phyloP scores from a whole-genome alignment of 2,888 invertebrate species.

The Resseliella maxima region DNA sequence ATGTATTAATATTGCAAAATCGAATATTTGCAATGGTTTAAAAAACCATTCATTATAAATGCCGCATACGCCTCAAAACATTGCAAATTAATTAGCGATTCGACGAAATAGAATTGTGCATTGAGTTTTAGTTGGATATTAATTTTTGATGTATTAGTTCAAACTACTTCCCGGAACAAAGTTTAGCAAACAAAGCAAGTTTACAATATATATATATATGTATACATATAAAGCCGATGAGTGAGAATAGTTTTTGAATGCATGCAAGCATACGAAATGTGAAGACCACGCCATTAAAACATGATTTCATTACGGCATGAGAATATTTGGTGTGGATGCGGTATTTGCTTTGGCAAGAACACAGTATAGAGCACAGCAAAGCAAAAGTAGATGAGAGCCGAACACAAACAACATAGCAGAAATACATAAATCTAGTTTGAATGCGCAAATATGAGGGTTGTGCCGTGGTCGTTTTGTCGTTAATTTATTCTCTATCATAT shows the following conservation, averaged over 20 bases:
- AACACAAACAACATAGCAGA: neutral
- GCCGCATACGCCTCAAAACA: neutral
- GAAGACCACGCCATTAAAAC: slow-evolving; percentile 53
- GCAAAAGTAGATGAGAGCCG: neutral
- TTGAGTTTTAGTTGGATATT: slow-evolving; percentile 3
- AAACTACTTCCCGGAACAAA: neutral
- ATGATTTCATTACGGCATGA: slow-evolving; percentile 30
- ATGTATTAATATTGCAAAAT: slow-evolving; percentile 20
- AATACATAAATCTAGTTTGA: neutral
- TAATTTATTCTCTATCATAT: slow-evolving; percentile 46
- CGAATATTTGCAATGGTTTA: neutral
- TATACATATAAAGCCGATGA: too few relatives aligned
- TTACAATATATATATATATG: neutral
- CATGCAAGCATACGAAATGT: neutral
- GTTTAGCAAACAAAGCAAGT: neutral
- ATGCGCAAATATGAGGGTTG: slow-evolving; percentile 1
- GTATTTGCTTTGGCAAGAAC: neutral
- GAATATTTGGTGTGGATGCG: neutral
- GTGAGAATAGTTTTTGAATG: neutral
- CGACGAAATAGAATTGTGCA: neutral
- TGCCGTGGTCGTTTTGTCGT: slow-evolving; percentile 36
- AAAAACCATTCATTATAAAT: neutral
- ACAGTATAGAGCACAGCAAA: neutral
- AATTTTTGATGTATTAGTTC: slow-evolving; percentile 47
- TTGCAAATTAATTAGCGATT: slow-evolving; percentile 19